Percentiles rank a stretch among this genome's conserved stretches.
Evolutionary conservation across 2,888 invertebrate genomes (phyloP).

Genomic region (Phaonia tiefii): DNA sequence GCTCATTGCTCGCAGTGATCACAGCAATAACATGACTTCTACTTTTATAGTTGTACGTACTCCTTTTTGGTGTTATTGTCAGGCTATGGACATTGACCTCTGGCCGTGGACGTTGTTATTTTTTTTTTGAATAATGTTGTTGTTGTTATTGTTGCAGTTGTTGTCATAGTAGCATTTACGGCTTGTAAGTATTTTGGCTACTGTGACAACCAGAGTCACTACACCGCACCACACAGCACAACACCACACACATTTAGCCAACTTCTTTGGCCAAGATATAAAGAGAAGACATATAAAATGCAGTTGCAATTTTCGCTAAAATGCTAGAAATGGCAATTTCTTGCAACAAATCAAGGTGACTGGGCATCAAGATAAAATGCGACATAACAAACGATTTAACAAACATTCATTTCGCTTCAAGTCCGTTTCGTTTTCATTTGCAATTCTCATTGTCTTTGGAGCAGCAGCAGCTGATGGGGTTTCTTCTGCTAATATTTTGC

Average conservation of each 20-base stretch:
- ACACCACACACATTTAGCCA: background rate
- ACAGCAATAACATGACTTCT: background rate
- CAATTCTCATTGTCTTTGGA: slow-evolving; percentile 53
- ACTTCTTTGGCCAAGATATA: slow-evolving; percentile 39
- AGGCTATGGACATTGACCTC: slow-evolving; percentile 60
- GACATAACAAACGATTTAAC: slow-evolving; percentile 78
- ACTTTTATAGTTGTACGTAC: background rate
- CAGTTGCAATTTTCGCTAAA: slow-evolving; percentile 63
- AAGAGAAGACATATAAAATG: slow-evolving; percentile 2
- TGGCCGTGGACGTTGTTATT: slow-evolving; percentile 40
- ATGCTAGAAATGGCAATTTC: slow-evolving; percentile 78
- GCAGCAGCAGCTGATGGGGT: slow-evolving; percentile 5
- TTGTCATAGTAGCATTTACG: slow-evolving; percentile 45
- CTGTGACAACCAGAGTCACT: slow-evolving; percentile 41
- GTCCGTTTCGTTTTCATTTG: slow-evolving; percentile 63
- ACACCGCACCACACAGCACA: background rate
- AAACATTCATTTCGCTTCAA: slow-evolving; percentile 63
- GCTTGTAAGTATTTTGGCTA: slow-evolving; percentile 54
- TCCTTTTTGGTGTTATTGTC: slow-evolving; percentile 1
- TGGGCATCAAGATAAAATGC: slow-evolving; percentile 77
- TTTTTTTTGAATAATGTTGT: slow-evolving; percentile 27
- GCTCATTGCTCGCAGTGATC: slow-evolving; percentile 50
- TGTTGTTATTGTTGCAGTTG: slow-evolving; percentile 16
- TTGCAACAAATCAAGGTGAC: slow-evolving; percentile 79
- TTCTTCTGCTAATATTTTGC: slow-evolving; percentile 19